Conservation (phyloP, 2,113 vertebrate genomes). For the Calidris pygmaea region DNA sequence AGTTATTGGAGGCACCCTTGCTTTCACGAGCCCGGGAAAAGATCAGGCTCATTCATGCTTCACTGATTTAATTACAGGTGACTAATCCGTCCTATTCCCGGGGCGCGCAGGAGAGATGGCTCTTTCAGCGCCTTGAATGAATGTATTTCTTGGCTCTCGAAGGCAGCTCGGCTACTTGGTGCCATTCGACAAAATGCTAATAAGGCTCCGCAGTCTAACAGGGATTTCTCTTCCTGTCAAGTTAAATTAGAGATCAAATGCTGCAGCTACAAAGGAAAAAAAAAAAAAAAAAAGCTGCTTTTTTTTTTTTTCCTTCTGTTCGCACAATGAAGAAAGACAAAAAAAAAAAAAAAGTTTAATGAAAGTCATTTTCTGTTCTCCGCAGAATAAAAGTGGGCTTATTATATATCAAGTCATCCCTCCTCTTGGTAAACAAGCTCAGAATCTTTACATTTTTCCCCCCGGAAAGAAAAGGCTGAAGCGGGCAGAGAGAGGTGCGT, state of each 20-base stretch:
- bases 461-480: not conserved
- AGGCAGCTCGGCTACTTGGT: not conserved
- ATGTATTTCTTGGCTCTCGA: not conserved
- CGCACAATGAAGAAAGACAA: not conserved
- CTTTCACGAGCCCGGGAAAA: not conserved
- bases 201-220: not conserved
- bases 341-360: not conserved
- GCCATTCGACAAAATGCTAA: not conserved
- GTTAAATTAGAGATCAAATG: slow-evolving; percentile 39
- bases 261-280: not conserved
- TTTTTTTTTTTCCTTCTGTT: not conserved
- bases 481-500: not conserved
- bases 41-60: not conserved
- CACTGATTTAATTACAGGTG: slow-evolving; percentile 4
- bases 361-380: not conserved
- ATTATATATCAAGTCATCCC: not conserved
- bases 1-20: not conserved
- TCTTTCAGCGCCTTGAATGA: not conserved
- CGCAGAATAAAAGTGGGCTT: not conserved
- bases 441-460: not conserved
- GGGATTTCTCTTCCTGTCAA: not conserved
- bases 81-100: not conserved
- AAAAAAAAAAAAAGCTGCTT: not conserved
- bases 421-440: not conserved
- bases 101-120: not conserved